Evolutionary conservation across 2,888 invertebrate species (phyloP), one percentile per base, ranked within the genome.

Genomic region (Punctoribates punctum): DNA sequence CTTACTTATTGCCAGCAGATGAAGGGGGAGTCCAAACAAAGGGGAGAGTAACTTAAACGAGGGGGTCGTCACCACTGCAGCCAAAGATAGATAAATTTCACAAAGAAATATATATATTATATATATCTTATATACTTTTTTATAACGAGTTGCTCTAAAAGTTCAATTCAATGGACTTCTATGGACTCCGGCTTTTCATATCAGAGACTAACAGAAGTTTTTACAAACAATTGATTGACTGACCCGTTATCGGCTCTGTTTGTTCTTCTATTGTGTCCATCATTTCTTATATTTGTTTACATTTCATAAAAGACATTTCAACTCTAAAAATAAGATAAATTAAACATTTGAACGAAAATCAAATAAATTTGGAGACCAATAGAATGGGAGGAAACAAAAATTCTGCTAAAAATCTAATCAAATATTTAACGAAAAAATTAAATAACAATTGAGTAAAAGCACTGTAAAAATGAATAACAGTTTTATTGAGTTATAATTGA

Each of bases 181-280:
- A 70, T n/a, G 20, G n/a, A 70, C 46, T 70, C 42, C 0, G 9
- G n/a, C 17, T 20, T 70, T 38, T 70, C 42, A 42, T 70, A 70
- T 70, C 70, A 42, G 38, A 70, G 13, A n/a, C 70, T 38, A 70
- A 70, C 70, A 70, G 70, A 70, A 70, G 70, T 70, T 70, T 70
- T 62, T 38, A 42, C 70, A 70, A 70, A 70, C 70, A 70, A 70
- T 70, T 70, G 70, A 70, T 70, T 70, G 70, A 70, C 70, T 70
- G 70, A 42, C 70, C 70, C 15, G 70, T 70, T 70, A 70, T 70
- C 70, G 38, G 70, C 70, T 23, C 70, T 42, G 70, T n/a, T 42
- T 70, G 17, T 34, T 62, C 13, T 60, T 60, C 20, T 62, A 34
- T 70, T 70, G 70, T 70, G 70, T 70, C 70, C 70, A 70, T 70